phyloP scores from a whole-genome alignment of 2,113 vertebrate species.

The Myanophis thanlyinensis region DNA sequence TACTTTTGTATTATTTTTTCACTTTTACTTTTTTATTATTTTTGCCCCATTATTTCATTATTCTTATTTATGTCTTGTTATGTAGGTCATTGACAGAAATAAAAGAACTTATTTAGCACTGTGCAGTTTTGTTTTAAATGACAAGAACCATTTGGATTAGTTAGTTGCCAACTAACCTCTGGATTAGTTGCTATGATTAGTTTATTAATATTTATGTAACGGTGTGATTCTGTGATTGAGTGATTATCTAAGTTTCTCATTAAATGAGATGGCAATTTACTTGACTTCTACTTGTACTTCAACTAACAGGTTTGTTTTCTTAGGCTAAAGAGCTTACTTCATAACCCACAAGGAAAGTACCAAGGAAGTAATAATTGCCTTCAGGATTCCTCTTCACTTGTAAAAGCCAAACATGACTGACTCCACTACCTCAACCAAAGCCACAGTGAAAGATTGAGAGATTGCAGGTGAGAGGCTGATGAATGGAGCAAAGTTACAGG shows the following conservation, averaged over 20 bases:
- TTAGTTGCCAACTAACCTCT: too few relatives aligned
- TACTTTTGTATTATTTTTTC: background rate
- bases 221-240: background rate
- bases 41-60: background rate
- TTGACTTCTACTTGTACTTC: background rate
- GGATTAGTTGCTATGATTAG: background rate
- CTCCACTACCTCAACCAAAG: background rate
- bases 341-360: background rate
- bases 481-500: background rate
- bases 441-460: slow-evolving; percentile 10
- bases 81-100: background rate
- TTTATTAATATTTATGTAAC: background rate
- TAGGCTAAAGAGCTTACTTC: background rate
- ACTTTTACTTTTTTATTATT: too few relatives aligned
- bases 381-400: background rate
- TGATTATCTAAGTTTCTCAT: background rate
- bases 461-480: background rate
- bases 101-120: background rate
- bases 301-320: slow-evolving; percentile 1
- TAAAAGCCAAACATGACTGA: background rate
- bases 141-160: background rate
- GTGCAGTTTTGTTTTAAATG: background rate
- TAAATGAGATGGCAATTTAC: background rate
- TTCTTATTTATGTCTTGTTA: background rate
- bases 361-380: slow-evolving; percentile 16